Evolutionary conservation across 2,888 invertebrate genomes (phyloP), one percentile per base, ranked within the genome.

Genomic region (Caenorhabditis drosophilae): DNA sequence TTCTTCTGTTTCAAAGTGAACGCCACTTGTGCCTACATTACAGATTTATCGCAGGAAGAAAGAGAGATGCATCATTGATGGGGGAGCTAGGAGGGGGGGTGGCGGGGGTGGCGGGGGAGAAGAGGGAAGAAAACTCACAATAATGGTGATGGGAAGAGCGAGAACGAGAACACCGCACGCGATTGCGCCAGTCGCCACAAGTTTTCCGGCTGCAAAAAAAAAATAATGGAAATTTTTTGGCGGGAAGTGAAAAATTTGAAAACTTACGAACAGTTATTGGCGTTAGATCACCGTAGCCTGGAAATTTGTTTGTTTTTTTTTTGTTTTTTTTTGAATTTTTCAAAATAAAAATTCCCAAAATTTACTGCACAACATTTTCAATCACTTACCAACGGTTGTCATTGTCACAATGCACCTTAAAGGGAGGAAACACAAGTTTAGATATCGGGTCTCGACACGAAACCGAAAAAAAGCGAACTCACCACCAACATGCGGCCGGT

Each of bases 401-500:
- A 79, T 79, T 12, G 80, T 80, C 0, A 76, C 78, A 34, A 79
- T 75, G 41, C 73, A 73, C 72, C 67, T 72, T 35, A 26, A 72
- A 49, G 27, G 3, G 15, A 22, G 22, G 18, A 40, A 20, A 12
- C 22, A 4, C 1, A 18, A 23, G 41, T 35, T 25, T 26, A 45
- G 23, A 18, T 25, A 16, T 36, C 12, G 4, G 25, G 6, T 38
- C 7, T 6, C 12, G 27, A 20, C 16, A 15, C 27, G 25, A 26
- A 9, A 27, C 20, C 15, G 16, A 20, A n/a, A 35, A 16, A 18
- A 31, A 20, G 11, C 16, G 47, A 15, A 46, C 70, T 47, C 31
- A 73, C 70, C 76, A 80, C 80, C 80, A 80, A 53, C 74, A 79
- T 15, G 80, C 78, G 1, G 78, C 79, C 6, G 80, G 80, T 41